Conservation (phyloP, 2,888 invertebrate species). For the Diarsia mendica region DNA sequence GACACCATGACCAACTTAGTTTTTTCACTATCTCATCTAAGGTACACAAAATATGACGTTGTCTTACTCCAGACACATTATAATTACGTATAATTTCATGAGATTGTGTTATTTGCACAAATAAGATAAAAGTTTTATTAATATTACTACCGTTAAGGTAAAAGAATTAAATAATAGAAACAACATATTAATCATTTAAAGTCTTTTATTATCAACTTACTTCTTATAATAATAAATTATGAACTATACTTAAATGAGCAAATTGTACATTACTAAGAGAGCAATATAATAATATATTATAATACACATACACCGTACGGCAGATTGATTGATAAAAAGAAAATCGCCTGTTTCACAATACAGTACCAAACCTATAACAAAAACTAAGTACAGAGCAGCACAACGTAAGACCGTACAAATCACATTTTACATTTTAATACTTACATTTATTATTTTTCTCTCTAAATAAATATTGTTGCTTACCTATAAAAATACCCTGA, state of each 20-base stretch:
- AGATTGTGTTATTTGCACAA: conserved; percentile 17
- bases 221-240: not conserved
- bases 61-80: not conserved
- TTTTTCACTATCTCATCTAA: not conserved
- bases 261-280: conserved; percentile 46
- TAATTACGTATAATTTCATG: not conserved
- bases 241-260: conserved; percentile 36
- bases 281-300: conserved; percentile 32
- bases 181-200: conserved; percentile 8
- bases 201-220: conserved; percentile 37
- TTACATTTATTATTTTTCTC: not conserved
- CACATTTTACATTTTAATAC: not conserved
- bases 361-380: not conserved
- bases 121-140: not conserved
- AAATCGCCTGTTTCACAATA: not conserved
- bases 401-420: not conserved
- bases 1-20: not conserved
- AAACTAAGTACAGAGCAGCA: not conserved
- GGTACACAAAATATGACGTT: not conserved
- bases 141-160: not conserved
- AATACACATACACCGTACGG: not conserved
- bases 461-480: not conserved
- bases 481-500: not conserved
- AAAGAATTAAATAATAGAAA: conserved; percentile 7
- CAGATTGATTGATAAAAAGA: not conserved